Conservation (phyloP, 2,888 invertebrate genomes). For the Phania funesta region DNA sequence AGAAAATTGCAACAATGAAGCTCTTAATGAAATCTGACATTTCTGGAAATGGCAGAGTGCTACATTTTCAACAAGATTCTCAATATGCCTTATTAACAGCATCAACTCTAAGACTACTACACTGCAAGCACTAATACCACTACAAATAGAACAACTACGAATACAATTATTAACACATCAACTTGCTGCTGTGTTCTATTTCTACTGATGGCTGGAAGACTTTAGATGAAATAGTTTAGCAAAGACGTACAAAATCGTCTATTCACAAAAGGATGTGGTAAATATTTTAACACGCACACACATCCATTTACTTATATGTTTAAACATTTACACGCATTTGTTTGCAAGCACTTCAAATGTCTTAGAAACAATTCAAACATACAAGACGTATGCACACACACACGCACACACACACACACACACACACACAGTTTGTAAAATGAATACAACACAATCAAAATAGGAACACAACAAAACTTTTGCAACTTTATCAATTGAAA, state of each 20-base stretch:
- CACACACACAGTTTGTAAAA: neutral
- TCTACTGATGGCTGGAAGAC: neutral
- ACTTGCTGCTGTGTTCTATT: neutral
- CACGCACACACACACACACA: constrained; percentile 9
- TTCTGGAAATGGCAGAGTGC: constrained; percentile 63
- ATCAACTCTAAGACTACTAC: constrained; percentile 64
- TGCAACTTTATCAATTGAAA: constrained; percentile 61
- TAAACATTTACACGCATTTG: neutral
- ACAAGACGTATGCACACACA: constrained; percentile 11
- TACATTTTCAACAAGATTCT: constrained; percentile 77
- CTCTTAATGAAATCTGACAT: constrained; percentile 65
- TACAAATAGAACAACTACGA: neutral
- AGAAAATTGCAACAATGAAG: constrained; percentile 63
- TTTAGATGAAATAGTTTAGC: constrained; percentile 9
- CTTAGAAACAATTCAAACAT: constrained; percentile 54
- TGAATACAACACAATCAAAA: constrained; percentile 14
- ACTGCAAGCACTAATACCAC: neutral
- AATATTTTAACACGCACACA: constrained; percentile 21
- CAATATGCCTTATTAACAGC: constrained; percentile 71
- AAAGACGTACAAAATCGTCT: constrained; percentile 31
- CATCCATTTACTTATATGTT: neutral
- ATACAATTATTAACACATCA: neutral
- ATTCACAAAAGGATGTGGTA: constrained; percentile 47
- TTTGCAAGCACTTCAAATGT: constrained; percentile 28
- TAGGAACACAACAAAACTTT: constrained; percentile 40